Conservation (phyloP, 2,797 vertebrate genomes). For the Trachops cirrhosus region DNA sequence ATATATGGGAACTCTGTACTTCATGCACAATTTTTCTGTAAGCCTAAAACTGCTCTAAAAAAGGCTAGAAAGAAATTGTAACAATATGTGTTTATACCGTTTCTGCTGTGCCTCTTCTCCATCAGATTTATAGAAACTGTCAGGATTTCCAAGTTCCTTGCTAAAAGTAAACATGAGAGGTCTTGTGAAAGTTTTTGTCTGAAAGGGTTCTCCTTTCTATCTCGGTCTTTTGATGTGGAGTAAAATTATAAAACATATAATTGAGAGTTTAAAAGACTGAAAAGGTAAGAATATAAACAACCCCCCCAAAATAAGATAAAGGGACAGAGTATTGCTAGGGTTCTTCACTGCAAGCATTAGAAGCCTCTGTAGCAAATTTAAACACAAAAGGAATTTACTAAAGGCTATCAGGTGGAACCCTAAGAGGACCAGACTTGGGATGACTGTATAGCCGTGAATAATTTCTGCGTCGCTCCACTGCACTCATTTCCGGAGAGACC, state of each 20-base stretch:
- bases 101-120: background rate
- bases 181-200: conserved; percentile 19
- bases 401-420: background rate
- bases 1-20: background rate
- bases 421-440: background rate
- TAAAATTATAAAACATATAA: conserved; percentile 15
- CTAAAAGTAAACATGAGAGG: conserved; percentile 23
- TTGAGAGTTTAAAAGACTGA: background rate
- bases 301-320: background rate
- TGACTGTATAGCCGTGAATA: background rate
- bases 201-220: background rate
- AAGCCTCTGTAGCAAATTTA: background rate
- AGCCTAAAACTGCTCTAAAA: background rate
- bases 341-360: background rate
- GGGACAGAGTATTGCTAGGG: background rate
- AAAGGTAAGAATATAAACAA: background rate
- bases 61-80: background rate
- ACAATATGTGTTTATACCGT: background rate
- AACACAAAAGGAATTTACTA: background rate
- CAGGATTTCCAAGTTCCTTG: background rate
- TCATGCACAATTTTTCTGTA: background rate
- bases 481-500: background rate
- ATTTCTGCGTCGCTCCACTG: background rate
- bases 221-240: background rate
- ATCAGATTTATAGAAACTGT: background rate